phyloP scores from a whole-genome alignment of 2,113 vertebrate species.

The Hystrix brachyura region DNA sequence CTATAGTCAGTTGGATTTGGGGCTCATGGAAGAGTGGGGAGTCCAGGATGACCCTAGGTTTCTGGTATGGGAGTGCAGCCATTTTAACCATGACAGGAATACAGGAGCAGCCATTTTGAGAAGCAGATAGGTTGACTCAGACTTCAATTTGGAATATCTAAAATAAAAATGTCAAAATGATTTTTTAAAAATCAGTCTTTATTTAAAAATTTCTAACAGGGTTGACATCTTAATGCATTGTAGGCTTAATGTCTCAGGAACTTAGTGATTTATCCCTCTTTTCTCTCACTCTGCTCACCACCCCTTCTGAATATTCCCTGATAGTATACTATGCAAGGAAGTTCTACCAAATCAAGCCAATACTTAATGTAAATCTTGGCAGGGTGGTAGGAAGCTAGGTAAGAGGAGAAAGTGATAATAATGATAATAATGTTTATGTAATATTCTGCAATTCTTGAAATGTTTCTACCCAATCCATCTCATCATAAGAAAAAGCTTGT shows the following conservation, averaged over 20 bases:
- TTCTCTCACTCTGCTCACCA: neutral
- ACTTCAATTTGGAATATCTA: slow-evolving; percentile 37
- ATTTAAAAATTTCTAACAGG: slow-evolving; percentile 26
- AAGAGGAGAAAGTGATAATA: neutral
- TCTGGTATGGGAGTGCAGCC: neutral
- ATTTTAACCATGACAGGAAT: slow-evolving; percentile 12
- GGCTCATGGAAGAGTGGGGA: neutral
- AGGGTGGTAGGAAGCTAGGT: neutral
- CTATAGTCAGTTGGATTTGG: neutral
- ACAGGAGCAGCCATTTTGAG: slow-evolving; percentile 11
- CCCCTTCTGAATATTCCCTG: neutral
- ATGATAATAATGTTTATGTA: neutral
- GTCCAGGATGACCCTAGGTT: neutral
- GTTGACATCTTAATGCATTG: slow-evolving; percentile 50
- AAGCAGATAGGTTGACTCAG: neutral
- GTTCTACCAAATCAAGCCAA: neutral
- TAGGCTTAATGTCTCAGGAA: slow-evolving; percentile 1
- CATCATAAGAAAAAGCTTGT: neutral
- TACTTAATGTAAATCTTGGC: neutral
- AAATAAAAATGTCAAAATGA: slow-evolving; percentile 52
- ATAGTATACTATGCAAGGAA: neutral
- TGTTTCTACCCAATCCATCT: neutral
- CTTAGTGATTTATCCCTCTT: neutral
- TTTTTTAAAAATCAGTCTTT: slow-evolving; percentile 18
- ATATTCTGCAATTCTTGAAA: neutral